A percentile compares a stretch with the other conserved stretches of the same genome.
Conservation (phyloP, 2,797 vertebrate species). For the Xiphorhynchus erythropygius region DNA sequence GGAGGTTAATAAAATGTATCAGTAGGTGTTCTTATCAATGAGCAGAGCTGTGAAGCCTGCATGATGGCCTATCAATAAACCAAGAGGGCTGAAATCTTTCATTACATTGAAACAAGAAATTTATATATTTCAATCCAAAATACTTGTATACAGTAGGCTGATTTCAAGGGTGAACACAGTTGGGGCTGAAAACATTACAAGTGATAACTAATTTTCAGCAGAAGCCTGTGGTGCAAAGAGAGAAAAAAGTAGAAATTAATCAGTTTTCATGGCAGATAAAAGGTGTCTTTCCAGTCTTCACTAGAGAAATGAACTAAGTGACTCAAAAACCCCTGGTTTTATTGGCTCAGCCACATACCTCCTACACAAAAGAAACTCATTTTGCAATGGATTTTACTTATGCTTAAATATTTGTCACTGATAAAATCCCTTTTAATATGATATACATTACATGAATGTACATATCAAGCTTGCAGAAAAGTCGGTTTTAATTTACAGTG, state of each 20-base stretch:
- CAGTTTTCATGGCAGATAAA: conserved; percentile 14
- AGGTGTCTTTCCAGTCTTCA: neutral
- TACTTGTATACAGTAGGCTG: conserved; percentile 27
- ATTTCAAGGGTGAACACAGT: conserved; percentile 53
- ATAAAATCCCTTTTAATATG: neutral
- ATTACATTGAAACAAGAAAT: conserved; percentile 42
- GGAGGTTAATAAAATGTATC: conserved; percentile 69
- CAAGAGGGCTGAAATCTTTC: conserved; percentile 41
- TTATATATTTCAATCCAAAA: conserved; percentile 26
- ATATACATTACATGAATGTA: neutral
- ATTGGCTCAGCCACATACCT: neutral
- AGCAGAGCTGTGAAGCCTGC: conserved; percentile 36
- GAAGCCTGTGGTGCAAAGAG: neutral
- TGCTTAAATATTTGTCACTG: neutral
- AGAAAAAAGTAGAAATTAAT: conserved; percentile 36
- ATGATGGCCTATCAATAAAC: conserved; percentile 49
- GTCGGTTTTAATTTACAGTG: neutral
- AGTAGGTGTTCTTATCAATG: conserved; percentile 65
- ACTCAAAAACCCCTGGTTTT: neutral
- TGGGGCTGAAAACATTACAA: conserved; percentile 51
- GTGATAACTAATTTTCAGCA: conserved; percentile 49
- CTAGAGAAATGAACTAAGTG: neutral
- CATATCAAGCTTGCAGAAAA: neutral
- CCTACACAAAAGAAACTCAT: neutral
- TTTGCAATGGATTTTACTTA: neutral